A percentile compares a stretch with the other conserved stretches of the same genome.
Evolutionary conservation across 1,140 invertebrate genomes (phyloP).

Genomic region (Heliothis virescens): DNA sequence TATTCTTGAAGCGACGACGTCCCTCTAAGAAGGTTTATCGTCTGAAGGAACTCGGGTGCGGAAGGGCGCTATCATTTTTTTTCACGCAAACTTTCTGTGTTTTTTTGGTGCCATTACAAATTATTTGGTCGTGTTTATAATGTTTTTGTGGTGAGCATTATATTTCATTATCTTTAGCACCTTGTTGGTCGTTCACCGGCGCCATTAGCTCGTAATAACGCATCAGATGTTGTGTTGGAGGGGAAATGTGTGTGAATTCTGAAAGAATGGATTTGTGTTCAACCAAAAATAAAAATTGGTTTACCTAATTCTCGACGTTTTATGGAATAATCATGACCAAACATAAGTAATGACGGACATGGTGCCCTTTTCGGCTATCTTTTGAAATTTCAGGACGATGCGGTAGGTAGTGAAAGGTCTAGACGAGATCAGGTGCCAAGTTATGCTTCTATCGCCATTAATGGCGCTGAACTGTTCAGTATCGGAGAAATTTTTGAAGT

Average conservation of each 20-base stretch:
- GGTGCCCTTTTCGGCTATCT: no score
- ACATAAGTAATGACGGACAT: no score
- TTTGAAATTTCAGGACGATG: no score
- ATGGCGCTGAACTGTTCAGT: no score
- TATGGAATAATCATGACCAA: neutral
- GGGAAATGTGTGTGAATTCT: constrained; percentile 23
- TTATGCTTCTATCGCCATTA: no score
- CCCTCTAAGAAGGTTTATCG: constrained; percentile 72
- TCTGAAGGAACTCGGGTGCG: constrained; percentile 66
- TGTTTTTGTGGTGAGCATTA: constrained; percentile 73
- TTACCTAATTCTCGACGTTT: neutral
- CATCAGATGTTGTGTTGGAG: constrained; percentile 55
- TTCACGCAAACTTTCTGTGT: constrained; percentile 66
- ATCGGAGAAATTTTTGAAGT: no score
- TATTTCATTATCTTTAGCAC: constrained; percentile 83
- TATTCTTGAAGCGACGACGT: constrained; percentile 81
- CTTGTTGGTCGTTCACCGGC: constrained; percentile 68
- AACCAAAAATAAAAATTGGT: neutral
- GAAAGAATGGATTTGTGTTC: constrained; percentile 23
- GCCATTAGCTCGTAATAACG: constrained; percentile 44
- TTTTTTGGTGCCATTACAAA: constrained; percentile 79
- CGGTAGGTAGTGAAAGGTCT: no score
- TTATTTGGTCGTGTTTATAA: constrained; percentile 76
- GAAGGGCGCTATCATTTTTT: constrained; percentile 75
- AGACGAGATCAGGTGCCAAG: no score